Evolutionary conservation across 2,797 vertebrate species (phyloP).

Genomic region (Hemitrygon akajei): DNA sequence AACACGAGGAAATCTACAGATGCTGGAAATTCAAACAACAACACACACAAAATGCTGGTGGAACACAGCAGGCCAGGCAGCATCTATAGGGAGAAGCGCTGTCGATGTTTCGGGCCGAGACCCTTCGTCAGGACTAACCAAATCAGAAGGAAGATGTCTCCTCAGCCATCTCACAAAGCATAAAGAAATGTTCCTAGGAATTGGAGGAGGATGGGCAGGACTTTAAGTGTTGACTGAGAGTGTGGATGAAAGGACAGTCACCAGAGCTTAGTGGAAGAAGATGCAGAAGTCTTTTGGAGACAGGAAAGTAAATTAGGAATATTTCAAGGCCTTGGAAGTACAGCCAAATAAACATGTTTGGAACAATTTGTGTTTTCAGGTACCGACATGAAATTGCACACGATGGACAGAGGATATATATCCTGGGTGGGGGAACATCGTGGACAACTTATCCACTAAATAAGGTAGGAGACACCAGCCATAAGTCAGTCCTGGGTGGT

Average conservation of each 20-base stretch:
- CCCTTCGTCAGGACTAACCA: too few species aligned
- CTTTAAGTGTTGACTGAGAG: too few species aligned
- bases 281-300: not conserved
- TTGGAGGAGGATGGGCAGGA: not conserved
- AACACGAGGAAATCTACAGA: too few species aligned
- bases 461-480: slow-evolving; percentile 65
- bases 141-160: too few species aligned
- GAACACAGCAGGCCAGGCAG: too few species aligned
- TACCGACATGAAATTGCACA: slow-evolving; percentile 98
- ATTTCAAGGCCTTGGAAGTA: not conserved
- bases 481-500: not conserved
- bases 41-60: too few species aligned
- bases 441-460: slow-evolving; percentile 95
- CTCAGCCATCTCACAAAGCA: too few species aligned
- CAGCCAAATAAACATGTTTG: slow-evolving; percentile 34
- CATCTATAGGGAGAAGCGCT: too few species aligned
- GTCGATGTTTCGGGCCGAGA: too few species aligned
- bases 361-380: slow-evolving; percentile 54
- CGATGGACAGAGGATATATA: slow-evolving; percentile 88
- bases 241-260: not conserved
- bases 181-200: not conserved
- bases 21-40: too few species aligned
- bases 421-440: slow-evolving; percentile 92
- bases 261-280: not conserved
- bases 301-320: not conserved